These are phyloP conservation scores for Astropecten irregularis DNA, from an alignment of 53 echinoderm and acorn worm genomes.

Conservation along the genomic window DNA sequence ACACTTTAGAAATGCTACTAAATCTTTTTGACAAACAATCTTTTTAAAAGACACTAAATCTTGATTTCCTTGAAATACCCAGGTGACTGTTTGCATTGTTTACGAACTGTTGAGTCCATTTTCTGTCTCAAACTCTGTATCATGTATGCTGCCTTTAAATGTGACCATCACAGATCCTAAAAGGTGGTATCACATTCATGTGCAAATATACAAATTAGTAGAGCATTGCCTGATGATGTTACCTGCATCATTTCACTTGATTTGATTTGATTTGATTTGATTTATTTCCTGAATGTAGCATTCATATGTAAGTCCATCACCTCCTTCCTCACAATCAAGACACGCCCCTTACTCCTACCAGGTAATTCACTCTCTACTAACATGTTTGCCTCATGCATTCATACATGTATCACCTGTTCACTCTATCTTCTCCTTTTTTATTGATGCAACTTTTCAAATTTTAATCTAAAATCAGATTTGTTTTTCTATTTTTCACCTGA, in stretches of 20 bases:
- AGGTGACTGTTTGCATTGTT: too few relatives aligned
- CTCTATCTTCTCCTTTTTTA: neutral
- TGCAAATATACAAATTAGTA: neutral
- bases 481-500: too few relatives aligned
- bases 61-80: too few relatives aligned
- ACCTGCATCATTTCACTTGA: neutral
- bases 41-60: too few relatives aligned
- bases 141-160: too few relatives aligned
- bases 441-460: too few relatives aligned
- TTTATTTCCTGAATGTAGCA: neutral
- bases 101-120: too few relatives aligned
- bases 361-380: neutral
- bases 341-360: neutral
- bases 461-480: too few relatives aligned
- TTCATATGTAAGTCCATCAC: conserved; percentile 13
- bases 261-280: too few relatives aligned
- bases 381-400: neutral
- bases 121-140: too few relatives aligned
- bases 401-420: neutral
- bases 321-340: conserved; percentile 20
- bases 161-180: neutral
- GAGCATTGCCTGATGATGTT: neutral
- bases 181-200: neutral
- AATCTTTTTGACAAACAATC: too few relatives aligned
- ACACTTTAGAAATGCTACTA: too few relatives aligned